Conservation (phyloP, 2,888 invertebrate species). For the Agonopterix subpropinquella region DNA sequence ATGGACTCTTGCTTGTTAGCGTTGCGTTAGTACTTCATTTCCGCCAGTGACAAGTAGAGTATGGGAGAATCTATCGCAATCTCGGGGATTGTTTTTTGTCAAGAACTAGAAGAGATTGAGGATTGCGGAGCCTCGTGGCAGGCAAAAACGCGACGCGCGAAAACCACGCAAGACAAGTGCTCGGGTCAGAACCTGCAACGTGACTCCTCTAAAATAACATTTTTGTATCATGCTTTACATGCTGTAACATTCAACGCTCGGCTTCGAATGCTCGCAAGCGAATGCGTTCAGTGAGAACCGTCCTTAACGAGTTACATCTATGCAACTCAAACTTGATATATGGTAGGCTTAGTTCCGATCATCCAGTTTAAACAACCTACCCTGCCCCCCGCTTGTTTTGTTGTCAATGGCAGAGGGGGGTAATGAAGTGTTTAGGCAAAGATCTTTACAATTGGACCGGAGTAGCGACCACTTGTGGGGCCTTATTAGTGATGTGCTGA, state of each 20-base stretch:
- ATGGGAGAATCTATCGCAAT: too few relatives aligned
- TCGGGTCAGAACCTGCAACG: too few relatives aligned
- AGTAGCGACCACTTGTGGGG: constrained; percentile 19
- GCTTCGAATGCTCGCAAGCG: constrained; percentile 5
- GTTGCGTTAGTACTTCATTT: too few relatives aligned
- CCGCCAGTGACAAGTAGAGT: too few relatives aligned
- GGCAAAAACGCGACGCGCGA: too few relatives aligned
- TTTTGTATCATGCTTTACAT: too few relatives aligned
- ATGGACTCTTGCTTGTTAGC: too few relatives aligned
- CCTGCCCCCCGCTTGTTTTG: background rate
- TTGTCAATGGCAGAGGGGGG: background rate
- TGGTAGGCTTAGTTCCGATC: background rate
- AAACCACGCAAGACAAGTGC: too few relatives aligned
- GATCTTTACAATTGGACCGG: constrained; percentile 1
- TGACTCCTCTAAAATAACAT: too few relatives aligned
- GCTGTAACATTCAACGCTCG: constrained; percentile 11
- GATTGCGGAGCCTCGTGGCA: too few relatives aligned
- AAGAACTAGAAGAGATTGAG: too few relatives aligned
- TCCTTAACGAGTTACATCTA: background rate
- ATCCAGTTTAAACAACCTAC: constrained; percentile 3
- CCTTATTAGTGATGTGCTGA: constrained; percentile 31
- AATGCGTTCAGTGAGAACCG: background rate
- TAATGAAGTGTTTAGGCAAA: constrained; percentile 1
- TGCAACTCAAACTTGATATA: background rate
- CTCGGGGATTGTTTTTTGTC: too few relatives aligned